Percentiles rank a stretch among this genome's conserved stretches.
phyloP scores from a whole-genome alignment of 2,888 invertebrate genomes.

The Rhyacophila evoluta region DNA sequence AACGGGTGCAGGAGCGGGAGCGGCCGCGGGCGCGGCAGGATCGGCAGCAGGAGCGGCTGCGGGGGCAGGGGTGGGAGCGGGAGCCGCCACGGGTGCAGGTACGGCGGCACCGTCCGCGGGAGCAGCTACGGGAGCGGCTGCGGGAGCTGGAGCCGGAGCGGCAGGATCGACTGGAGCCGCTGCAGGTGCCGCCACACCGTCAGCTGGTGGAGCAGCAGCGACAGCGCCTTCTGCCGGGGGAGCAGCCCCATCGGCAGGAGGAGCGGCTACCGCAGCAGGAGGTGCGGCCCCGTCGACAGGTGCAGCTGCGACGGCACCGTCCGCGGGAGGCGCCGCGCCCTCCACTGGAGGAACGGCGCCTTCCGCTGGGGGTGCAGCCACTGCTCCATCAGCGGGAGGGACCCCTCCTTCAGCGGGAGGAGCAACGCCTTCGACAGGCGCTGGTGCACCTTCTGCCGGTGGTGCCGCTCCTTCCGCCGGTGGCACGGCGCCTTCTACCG shows the following conservation, averaged over 20 bases:
- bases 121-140: conserved; percentile 54
- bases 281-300: conserved; percentile 55
- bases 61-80: conserved; percentile 36
- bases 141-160: conserved; percentile 53
- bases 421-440: conserved; percentile 57
- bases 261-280: conserved; percentile 55
- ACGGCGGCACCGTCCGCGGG: conserved; percentile 55
- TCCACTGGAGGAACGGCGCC: conserved; percentile 58
- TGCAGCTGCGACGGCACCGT: conserved; percentile 58
- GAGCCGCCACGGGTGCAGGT: conserved; percentile 50
- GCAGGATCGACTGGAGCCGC: conserved; percentile 55
- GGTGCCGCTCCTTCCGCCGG: conserved; percentile 56
- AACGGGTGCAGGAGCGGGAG: conserved; percentile 55
- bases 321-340: conserved; percentile 57
- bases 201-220: conserved; percentile 55
- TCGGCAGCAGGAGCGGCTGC: conserved; percentile 54
- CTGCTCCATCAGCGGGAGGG: conserved; percentile 55
- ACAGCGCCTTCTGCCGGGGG: conserved; percentile 54
- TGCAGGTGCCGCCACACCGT: conserved; percentile 39
- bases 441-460: conserved; percentile 52
- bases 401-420: conserved; percentile 57
- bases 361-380: conserved; percentile 57
- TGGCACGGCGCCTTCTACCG: conserved; percentile 59
- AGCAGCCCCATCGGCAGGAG: conserved; percentile 56
- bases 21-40: conserved; percentile 56